A percentile compares a stretch with the other conserved stretches of the same genome.
These are phyloP conservation scores for Galbula dea DNA, from an alignment of 2,113 vertebrate species.

Conservation along the genomic window DNA sequence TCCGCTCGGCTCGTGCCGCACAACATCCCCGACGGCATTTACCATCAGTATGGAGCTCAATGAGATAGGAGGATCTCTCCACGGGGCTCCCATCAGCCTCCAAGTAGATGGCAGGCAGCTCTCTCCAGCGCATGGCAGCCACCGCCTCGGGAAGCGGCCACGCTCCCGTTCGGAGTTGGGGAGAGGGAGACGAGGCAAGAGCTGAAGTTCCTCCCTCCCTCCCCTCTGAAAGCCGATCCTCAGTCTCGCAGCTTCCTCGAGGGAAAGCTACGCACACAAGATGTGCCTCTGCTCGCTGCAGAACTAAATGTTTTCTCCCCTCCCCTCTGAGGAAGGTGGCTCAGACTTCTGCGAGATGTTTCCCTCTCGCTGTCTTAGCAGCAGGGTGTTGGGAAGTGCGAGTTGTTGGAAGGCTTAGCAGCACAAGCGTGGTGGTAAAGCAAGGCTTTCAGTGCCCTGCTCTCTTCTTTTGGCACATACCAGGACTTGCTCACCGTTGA, in stretches of 20 bases:
- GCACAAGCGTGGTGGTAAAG: neutral
- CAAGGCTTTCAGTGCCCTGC: neutral
- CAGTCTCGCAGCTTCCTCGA: neutral
- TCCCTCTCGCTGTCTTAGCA: neutral
- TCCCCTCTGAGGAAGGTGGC: slow-evolving; percentile 36
- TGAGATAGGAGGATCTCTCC: slow-evolving; percentile 46
- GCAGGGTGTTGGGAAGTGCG: neutral
- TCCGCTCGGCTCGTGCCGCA: neutral
- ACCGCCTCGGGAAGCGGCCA: neutral
- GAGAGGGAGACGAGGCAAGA: neutral
- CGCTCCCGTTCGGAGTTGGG: neutral
- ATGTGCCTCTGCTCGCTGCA: neutral
- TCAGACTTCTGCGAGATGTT: neutral
- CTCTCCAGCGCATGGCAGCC: slow-evolving; percentile 23
- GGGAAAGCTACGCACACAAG: neutral
- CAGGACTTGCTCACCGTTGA: neutral
- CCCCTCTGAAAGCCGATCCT: neutral
- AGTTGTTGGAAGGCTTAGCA: neutral
- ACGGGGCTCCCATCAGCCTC: neutral
- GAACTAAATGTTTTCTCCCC: neutral
- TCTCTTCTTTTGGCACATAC: neutral
- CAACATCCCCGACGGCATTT: slow-evolving; percentile 43
- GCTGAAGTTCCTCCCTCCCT: neutral
- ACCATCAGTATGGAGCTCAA: slow-evolving; percentile 4
- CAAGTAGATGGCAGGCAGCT: neutral